A percentile compares a stretch with the other conserved stretches of the same genome.
Evolutionary conservation across 2,113 vertebrate species (phyloP).

Genomic region (Lagopus muta): DNA sequence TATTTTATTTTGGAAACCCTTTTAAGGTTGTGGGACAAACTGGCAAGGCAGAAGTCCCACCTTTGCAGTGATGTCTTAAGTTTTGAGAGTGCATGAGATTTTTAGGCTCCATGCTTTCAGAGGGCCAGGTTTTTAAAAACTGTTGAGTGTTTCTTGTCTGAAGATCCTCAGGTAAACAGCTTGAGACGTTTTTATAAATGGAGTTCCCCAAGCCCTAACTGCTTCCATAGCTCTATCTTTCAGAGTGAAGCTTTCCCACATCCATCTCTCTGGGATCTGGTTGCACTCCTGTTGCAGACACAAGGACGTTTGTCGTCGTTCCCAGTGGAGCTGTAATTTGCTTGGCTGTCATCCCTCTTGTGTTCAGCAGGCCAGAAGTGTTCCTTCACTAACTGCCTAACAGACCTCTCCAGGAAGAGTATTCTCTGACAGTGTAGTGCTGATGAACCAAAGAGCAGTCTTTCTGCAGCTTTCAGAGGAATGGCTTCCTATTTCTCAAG

Average conservation of each 20-base stretch:
- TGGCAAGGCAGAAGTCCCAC: background rate
- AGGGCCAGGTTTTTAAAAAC: background rate
- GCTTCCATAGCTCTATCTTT: background rate
- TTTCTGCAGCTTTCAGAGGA: background rate
- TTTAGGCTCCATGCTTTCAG: background rate
- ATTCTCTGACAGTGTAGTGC: background rate
- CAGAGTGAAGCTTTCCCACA: background rate
- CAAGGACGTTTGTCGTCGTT: background rate
- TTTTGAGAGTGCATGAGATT: background rate
- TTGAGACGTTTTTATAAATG: background rate
- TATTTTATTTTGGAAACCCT: background rate
- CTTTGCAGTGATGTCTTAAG: background rate
- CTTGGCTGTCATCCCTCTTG: background rate
- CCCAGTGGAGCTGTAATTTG: background rate
- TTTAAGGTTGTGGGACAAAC: background rate
- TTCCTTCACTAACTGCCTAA: background rate
- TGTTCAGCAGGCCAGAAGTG: background rate
- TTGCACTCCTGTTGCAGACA: background rate
- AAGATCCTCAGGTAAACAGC: background rate
- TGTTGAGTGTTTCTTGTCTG: background rate
- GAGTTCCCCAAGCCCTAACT: background rate
- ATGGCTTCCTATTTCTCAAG: background rate
- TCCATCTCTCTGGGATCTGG: background rate
- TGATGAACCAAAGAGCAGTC: background rate
- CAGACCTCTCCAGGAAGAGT: background rate